These are phyloP conservation scores for Sminthurinus signatus DNA, from an alignment of 1,140 invertebrate species.

Conservation along the genomic window DNA sequence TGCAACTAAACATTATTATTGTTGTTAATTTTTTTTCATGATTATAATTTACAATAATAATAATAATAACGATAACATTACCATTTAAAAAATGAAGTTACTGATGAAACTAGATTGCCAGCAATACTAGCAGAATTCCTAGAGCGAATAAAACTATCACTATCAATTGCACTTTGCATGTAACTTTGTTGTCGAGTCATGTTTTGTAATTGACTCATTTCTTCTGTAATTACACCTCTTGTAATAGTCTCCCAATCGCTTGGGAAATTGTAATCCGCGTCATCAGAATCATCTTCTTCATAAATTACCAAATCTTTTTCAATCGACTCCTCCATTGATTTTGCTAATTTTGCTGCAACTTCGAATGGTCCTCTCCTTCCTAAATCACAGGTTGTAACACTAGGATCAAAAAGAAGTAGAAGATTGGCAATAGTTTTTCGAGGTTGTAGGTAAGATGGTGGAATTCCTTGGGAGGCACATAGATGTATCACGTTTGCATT, in stretches of 20 bases:
- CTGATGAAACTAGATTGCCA: constrained; percentile 35
- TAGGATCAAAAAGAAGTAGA: constrained; percentile 60
- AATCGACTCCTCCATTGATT: constrained; percentile 53
- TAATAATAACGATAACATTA: no score
- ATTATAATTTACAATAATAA: no score
- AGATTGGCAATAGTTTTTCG: constrained; percentile 67
- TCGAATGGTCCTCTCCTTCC: constrained; percentile 59
- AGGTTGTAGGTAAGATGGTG: constrained; percentile 55
- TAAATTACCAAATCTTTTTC: constrained; percentile 41
- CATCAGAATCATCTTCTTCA: constrained; percentile 36
- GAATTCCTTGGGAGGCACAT: constrained; percentile 63
- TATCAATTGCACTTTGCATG: constrained; percentile 22
- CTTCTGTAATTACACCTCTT: constrained; percentile 26
- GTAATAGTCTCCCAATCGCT: constrained; percentile 41
- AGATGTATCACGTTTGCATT: constrained; percentile 76
- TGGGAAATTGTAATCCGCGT: constrained; percentile 34
- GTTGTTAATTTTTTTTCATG: no score
- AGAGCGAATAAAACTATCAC: constrained; percentile 33
- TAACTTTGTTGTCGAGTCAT: constrained; percentile 33
- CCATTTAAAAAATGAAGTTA: constrained; percentile 40
- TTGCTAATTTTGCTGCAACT: constrained; percentile 50
- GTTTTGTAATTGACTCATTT: constrained; percentile 22
- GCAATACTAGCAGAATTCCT: constrained; percentile 16
- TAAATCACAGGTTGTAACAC: constrained; percentile 59
- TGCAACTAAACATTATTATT: no score